phyloP scores from a whole-genome alignment of 2,113 vertebrate genomes.

The Odobenus rosmarus region DNA sequence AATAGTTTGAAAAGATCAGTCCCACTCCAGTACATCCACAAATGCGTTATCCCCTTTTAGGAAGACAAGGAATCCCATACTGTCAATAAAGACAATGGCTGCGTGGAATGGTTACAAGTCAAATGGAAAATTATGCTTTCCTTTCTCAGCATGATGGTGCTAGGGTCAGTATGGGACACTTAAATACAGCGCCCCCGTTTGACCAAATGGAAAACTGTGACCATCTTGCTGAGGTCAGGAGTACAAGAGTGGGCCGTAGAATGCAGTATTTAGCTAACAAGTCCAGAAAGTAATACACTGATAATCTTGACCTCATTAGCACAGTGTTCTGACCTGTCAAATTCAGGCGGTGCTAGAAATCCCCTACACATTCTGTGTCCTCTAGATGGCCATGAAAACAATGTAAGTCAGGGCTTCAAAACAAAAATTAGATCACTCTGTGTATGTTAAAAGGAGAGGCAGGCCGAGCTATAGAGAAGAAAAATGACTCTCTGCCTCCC shows the following conservation, averaged over 20 bases:
- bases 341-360: background rate
- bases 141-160: background rate
- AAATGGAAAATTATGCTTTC: background rate
- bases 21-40: background rate
- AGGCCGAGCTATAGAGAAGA: background rate
- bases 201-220: conserved; percentile 34
- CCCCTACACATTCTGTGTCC: background rate
- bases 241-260: background rate
- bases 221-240: background rate
- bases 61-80: background rate
- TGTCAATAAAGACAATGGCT: background rate
- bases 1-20: background rate
- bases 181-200: background rate
- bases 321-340: background rate
- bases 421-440: background rate
- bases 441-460: background rate
- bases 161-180: background rate
- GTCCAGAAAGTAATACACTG: background rate
- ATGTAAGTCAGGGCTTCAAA: background rate
- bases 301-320: conserved; percentile 9
- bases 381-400: background rate
- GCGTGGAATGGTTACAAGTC: background rate
- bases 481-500: background rate
- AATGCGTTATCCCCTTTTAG: background rate
- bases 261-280: background rate